phyloP scores from a whole-genome alignment of 2,113 vertebrate species.

The Erythrocebus patas region DNA sequence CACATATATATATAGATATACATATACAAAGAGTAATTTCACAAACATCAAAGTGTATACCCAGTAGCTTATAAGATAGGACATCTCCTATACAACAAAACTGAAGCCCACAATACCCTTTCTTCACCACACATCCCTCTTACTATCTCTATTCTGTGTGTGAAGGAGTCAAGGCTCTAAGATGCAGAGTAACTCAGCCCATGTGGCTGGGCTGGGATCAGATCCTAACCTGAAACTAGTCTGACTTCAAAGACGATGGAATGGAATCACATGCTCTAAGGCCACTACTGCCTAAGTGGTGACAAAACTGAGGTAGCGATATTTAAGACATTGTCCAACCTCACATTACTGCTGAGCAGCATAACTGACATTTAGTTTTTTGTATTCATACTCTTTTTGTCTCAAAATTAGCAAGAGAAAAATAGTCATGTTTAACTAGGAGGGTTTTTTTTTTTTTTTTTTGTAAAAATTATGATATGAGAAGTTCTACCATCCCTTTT shows the following conservation, averaged over 20 bases:
- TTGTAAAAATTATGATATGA: not conserved
- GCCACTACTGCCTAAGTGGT: not conserved
- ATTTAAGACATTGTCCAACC: not conserved
- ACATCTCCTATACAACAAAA: not conserved
- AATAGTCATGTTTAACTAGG: slow-evolving; percentile 21
- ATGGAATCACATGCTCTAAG: not conserved
- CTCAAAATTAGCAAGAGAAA: slow-evolving; percentile 16
- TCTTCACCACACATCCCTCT: not conserved
- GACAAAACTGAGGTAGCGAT: not conserved
- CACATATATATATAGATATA: not conserved
- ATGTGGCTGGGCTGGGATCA: not conserved
- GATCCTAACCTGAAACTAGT: not conserved
- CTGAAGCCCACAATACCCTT: not conserved
- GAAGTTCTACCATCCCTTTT: not conserved
- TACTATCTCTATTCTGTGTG: not conserved
- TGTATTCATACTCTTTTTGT: not conserved
- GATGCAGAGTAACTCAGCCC: not conserved
- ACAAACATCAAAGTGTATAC: not conserved
- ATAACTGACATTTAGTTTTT: not conserved
- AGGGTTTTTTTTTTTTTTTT: slow-evolving; percentile 25
- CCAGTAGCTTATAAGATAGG: not conserved
- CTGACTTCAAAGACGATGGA: not conserved
- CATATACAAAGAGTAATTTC: not conserved
- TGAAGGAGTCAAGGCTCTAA: not conserved
- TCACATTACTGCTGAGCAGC: not conserved